Base-by-base conservation (phyloP, 92 coral and sea anemone species). In the Actinernus sp. region DNA sequence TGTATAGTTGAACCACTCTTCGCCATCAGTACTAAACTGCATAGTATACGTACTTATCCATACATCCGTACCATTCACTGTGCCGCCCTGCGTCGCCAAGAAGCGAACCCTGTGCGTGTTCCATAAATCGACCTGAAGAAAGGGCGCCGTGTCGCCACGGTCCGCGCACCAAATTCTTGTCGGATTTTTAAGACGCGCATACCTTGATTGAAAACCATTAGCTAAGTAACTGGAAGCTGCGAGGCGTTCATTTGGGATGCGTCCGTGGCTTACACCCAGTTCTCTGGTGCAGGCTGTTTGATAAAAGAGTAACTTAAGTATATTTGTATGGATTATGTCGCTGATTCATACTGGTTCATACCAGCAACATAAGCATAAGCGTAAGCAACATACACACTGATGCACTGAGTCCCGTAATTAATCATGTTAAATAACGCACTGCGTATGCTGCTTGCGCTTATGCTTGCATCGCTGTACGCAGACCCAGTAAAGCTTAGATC, bases 71-170 rank as follows among this genome's bases (percentile, higher is more conserved):
- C 32, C 46, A 30, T 67, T 38, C 1, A 24, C 10, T 6, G 4
- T 45, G 7, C 32, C 11, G 21, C 80, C 87, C 44, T 80, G 80
- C 17, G 71, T 61, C 17, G 66, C 69, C 4, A 80, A 25, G 18
- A 31, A 55, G 3, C 61, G 41, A 17, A 80, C 21, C 14, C 47
- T 61, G 20, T 51, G 47, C 7, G 74, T 61, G 14, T 44, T 60
- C 33, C 66, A 66, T 17, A 80, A 46, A 62, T 80, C 87, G n/a
- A 80, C 65, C 33, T 80, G 87, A 38, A 80, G 30, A 41, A 50
- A 80, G 16, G 87, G 87, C 4, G 60, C 16, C 23, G 63, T 0
- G 27, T 82, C 88, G 8, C 55, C 23, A n/a, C 49, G 30, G 24
- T 46, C 28, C 25, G 88, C 62, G 52, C 88, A 82, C 88, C 88